These are phyloP conservation scores for Chloroclystis v-ata DNA, from an alignment of 2,888 invertebrate genomes.

Conservation along the genomic window DNA sequence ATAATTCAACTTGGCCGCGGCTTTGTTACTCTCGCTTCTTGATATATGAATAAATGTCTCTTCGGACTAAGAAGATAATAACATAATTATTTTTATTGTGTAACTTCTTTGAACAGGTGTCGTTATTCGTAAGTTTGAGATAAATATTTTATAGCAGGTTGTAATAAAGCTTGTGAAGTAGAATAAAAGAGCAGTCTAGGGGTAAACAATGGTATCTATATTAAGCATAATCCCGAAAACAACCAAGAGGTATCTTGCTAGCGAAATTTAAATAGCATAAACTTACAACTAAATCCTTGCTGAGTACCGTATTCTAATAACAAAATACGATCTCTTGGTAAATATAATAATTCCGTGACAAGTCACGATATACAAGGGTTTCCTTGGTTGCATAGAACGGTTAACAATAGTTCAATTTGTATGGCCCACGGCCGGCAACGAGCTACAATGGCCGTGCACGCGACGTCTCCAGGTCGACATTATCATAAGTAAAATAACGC, in stretches of 20 bases:
- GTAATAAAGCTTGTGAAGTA: not conserved
- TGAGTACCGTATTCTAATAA: constrained; percentile 36
- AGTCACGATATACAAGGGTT: constrained; percentile 66
- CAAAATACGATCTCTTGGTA: constrained; percentile 54
- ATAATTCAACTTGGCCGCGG: constrained; percentile 55
- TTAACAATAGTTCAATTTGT: constrained; percentile 78
- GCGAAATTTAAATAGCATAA: constrained; percentile 16
- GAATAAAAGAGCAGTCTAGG: not conserved
- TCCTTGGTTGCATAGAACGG: constrained; percentile 48
- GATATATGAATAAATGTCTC: constrained; percentile 42
- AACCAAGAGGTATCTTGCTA: constrained; percentile 3
- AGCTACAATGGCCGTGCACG: constrained; percentile 66
- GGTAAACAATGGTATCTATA: constrained; percentile 4
- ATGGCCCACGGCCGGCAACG: constrained; percentile 51
- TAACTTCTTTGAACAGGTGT: constrained; percentile 14
- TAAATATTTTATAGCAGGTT: not conserved
- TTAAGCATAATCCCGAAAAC: constrained; percentile 6
- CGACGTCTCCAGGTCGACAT: constrained; percentile 62
- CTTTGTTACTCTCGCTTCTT: constrained; percentile 56
- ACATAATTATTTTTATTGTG: constrained; percentile 43
- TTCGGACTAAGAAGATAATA: constrained; percentile 38
- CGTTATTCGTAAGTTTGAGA: not conserved
- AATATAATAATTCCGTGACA: constrained; percentile 65
- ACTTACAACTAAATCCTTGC: constrained; percentile 13
- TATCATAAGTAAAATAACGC: constrained; percentile 76